Evolutionary conservation across 92 coral and sea anemone species (phyloP), one percentile per base, ranked within the genome.

Genomic region (Porites cylindrica): DNA sequence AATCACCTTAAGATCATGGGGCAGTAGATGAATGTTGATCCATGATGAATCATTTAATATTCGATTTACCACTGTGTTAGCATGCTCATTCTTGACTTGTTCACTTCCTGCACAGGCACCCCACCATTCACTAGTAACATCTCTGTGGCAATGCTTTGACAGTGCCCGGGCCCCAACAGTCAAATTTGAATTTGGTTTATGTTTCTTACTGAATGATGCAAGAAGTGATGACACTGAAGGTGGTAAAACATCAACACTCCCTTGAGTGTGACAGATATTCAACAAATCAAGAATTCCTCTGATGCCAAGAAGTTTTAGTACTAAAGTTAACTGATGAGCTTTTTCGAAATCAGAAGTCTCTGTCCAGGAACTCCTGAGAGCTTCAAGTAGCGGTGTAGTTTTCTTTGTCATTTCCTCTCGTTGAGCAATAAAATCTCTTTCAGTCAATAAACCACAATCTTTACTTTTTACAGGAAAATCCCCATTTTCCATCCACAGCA

Each of bases 161-260:
- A 96, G 77, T 13, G 99, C 99, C 70, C 98, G 85, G 0, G 99
- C 99, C 1, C 99, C 99, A n/a, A 92, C 95, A 8, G 96, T 86
- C 75, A 96, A 84, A 68, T 77, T 76, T 54, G 98, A 86, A 23
- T 83, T 86, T 18, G 93, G 91, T 84, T 91, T 95, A 54, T 91
- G 93, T 24, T 86, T 90, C 63, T 81, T 81, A 67, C 72, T 91
- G 60, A 95, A 96, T 17, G 99, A 91, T 32, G 85, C 82, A 9
- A 92, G 17, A 29, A 96, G 65, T 29, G 75, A 72, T 4, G 69
- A 61, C 32, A 81, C 6, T n/a, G 88, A 67, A 24, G 99, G 98
- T 7, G 99, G 99, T 18, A 96, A 92, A 1, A 60, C 76, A 85
- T 95, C 93, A 51, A 90, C 84, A 75, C 98, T 96, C 10, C 98